A percentile compares a stretch with the other conserved stretches of the same genome.
phyloP scores from a whole-genome alignment of 2,797 vertebrate species.

The Notolepis coatsorum region DNA sequence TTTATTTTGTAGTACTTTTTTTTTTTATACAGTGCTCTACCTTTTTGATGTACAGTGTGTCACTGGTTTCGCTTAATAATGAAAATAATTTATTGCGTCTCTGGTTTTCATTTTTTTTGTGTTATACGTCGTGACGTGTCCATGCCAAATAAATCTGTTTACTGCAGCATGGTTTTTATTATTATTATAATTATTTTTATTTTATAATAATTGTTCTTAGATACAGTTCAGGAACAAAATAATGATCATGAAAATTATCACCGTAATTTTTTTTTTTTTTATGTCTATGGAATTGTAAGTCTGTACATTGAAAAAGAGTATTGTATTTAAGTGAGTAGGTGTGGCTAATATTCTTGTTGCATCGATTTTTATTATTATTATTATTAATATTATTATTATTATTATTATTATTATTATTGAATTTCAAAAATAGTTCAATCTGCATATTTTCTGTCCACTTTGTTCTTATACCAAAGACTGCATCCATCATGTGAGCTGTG shows the following conservation, averaged over 20 bases:
- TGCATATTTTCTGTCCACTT: constrained; percentile 68
- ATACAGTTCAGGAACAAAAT: constrained; percentile 83
- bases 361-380: constrained; percentile 70
- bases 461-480: constrained; percentile 91
- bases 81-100: constrained; percentile 98
- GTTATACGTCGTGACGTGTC: constrained; percentile 89
- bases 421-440: constrained; percentile 68
- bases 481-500: constrained; percentile 67
- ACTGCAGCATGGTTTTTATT: constrained; percentile 88
- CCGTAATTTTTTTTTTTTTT: constrained; percentile 64
- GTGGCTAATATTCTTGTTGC: constrained; percentile 74
- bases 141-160: constrained; percentile 95
- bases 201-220: constrained; percentile 57
- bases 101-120: constrained; percentile 90
- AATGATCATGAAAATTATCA: constrained; percentile 74
- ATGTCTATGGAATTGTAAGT: constrained; percentile 83
- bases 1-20: constrained; percentile 84
- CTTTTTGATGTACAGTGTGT: constrained; percentile 93
- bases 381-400: constrained; percentile 52
- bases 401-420: constrained; percentile 57
- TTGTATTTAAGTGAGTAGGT: constrained; percentile 86
- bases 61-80: constrained; percentile 95
- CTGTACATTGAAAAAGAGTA: constrained; percentile 76
- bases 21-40: constrained; percentile 88
- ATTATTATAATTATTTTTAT: constrained; percentile 57